A percentile compares a stretch with the other conserved stretches of the same genome.
Evolutionary conservation across 2,797 vertebrate genomes (phyloP).

Genomic region (Muscicapa striata): DNA sequence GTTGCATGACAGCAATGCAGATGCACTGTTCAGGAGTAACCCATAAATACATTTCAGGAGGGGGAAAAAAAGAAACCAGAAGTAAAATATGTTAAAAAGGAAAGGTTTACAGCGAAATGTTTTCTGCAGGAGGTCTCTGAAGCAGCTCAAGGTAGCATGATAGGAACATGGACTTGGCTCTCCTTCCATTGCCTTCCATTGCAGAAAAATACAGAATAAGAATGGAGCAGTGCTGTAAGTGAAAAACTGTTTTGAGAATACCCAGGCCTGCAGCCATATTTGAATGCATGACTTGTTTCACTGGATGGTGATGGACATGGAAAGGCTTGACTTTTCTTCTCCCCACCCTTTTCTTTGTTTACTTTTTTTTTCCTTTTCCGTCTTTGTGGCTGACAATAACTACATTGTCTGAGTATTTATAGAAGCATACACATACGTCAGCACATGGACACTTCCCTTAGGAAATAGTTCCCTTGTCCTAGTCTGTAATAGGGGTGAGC

Average conservation of each 20-base stretch:
- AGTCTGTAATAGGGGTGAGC: fast-evolving
- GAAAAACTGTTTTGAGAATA: neutral
- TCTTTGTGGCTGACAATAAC: neutral
- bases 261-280: neutral
- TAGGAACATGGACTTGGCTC: neutral
- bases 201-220: neutral
- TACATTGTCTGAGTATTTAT: neutral
- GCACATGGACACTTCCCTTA: neutral
- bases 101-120: neutral
- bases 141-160: neutral
- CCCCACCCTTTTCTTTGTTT: fast-evolving
- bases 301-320: neutral
- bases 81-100: neutral
- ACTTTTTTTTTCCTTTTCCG: too few species aligned
- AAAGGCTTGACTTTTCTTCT: neutral
- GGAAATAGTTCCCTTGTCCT: neutral
- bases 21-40: neutral
- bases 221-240: neutral
- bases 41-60: neutral
- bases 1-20: neutral
- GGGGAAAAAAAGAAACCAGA: fast-evolving
- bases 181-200: neutral
- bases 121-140: neutral
- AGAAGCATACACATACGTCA: neutral
- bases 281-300: neutral